Conservation (phyloP, 2,888 invertebrate species). For the Gisinianus flammeolus region DNA sequence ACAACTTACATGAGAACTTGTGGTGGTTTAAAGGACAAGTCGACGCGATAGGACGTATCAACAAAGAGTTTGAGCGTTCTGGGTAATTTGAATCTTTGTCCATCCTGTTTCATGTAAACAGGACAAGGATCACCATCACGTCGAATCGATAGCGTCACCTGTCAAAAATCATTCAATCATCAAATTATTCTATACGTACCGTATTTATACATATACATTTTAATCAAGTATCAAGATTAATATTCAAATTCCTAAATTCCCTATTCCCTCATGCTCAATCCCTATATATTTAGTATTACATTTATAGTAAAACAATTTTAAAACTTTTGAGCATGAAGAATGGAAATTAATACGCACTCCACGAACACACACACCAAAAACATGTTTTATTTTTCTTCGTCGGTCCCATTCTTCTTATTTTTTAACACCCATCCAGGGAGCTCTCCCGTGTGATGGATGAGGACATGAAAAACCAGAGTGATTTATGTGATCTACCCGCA, state of each 20-base stretch:
- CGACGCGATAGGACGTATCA: slow-evolving; percentile 66
- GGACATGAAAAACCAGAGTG: slow-evolving; percentile 23
- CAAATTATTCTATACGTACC: too few relatives aligned
- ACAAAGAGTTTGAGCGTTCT: slow-evolving; percentile 66
- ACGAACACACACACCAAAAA: background rate
- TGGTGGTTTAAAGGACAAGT: slow-evolving; percentile 67
- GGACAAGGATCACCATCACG: slow-evolving; percentile 65
- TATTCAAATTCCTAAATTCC: background rate
- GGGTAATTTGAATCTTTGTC: slow-evolving; percentile 66
- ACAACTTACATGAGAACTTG: slow-evolving; percentile 66
- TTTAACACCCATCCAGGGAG: background rate
- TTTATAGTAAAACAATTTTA: slow-evolving; percentile 12
- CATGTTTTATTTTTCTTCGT: background rate
- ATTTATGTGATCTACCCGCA: slow-evolving; percentile 33
- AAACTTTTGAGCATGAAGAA: background rate
- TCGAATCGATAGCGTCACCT: slow-evolving; percentile 65
- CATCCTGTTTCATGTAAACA: slow-evolving; percentile 68
- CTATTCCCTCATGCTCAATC: background rate
- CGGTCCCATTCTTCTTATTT: background rate
- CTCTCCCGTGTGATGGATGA: slow-evolving; percentile 28
- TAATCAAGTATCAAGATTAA: background rate
- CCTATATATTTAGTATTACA: too few relatives aligned
- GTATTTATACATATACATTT: background rate
- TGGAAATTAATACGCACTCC: background rate
- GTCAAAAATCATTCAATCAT: background rate